Base-by-base conservation (phyloP, 2,113 vertebrate genomes). In the Lepisosteus oculatus region DNA sequence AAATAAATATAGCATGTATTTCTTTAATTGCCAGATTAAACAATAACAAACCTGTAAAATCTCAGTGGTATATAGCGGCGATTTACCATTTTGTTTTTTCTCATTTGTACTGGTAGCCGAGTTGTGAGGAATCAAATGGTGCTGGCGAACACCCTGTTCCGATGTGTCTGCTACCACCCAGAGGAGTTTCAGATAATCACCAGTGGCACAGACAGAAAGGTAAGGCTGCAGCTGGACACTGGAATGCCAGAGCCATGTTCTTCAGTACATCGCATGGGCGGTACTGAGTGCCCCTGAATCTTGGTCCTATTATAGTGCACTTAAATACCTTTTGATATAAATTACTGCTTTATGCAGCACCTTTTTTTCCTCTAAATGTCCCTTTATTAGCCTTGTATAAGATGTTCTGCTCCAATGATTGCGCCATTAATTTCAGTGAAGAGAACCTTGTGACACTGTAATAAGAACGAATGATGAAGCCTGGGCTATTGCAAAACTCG, bases 111-210 rank as follows among this genome's bases (percentile, higher is more conserved):
- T 72, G 76, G 51, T 43, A 98, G 96, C 43, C 87, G 76, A 17
- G 96, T 92, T 42, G 75, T 80, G 51, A 93, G 94, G 79, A 93
- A 91, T 81, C 93, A 95, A 75, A 92, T 92, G 87, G 82, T 98
- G 73, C 86, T 93, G 43, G 85, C 90, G 68, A 94, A 94, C 80
- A 95, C 94, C 0, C 74, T 92, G 51, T 95, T 96, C 82, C 91
- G 85, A 74, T 91, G 90, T 2, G 91, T 95, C 29, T 96, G 95
- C 70, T 98, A 95, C 83, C 93, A 95, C 77, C 94, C 95, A 0
- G 95, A 96, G 7, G 94, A 94, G 72, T 89, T 92, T 83, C 96
- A 97, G 84, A 81, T 95, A 63, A 90, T 96, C 78, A 96, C 94
- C 76, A 88, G 94, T 8, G 96, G 95, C 72, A 93, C 93, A 0